A percentile compares a stretch with the other conserved stretches of the same genome.
Conservation (phyloP, 23 tunicate genomes). For the Styela plicata region DNA sequence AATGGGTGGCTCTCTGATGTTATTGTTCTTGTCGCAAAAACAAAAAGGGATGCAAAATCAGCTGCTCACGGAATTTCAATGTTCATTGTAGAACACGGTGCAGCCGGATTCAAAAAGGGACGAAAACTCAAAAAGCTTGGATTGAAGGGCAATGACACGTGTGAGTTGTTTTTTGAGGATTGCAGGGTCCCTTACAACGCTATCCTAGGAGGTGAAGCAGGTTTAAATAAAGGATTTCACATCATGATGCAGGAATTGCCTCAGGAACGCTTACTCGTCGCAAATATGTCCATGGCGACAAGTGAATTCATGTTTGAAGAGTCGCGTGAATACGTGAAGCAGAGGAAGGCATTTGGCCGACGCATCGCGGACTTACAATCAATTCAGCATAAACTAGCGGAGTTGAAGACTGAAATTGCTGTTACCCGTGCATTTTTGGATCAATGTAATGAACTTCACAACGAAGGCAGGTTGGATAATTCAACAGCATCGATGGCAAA, state of each 20-base stretch:
- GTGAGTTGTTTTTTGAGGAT: slow-evolving; percentile 96
- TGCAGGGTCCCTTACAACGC: slow-evolving; percentile 80
- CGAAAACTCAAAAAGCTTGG: slow-evolving; percentile 91
- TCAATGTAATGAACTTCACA: slow-evolving; percentile 77
- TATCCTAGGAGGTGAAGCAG: slow-evolving; percentile 89
- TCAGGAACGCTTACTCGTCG: slow-evolving; percentile 87
- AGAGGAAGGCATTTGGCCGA: slow-evolving; percentile 96
- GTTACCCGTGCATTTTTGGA: slow-evolving; percentile 83
- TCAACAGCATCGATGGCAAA: slow-evolving; percentile 99
- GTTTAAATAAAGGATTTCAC: slow-evolving; percentile 85
- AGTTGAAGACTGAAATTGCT: slow-evolving; percentile 91
- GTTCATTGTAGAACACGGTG: slow-evolving; percentile 80
- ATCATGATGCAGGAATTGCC: slow-evolving; percentile 95
- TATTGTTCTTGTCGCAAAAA: slow-evolving; percentile 82
- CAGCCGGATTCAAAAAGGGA: slow-evolving; percentile 92
- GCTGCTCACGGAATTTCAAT: slow-evolving; percentile 94
- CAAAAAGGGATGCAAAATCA: slow-evolving; percentile 93
- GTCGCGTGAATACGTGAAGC: slow-evolving; percentile 95
- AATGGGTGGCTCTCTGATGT: slow-evolving; percentile 98
- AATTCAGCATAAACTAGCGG: slow-evolving; percentile 93
- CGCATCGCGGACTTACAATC: slow-evolving; percentile 84
- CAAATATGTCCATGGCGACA: slow-evolving; percentile 78
- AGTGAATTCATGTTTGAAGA: slow-evolving; percentile 95
- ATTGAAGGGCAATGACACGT: slow-evolving; percentile 91
- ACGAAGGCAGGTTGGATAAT: slow-evolving; percentile 59